These are phyloP conservation scores for Cryptophagus acutangulus DNA, from an alignment of 2,888 invertebrate species.

Conservation along the genomic window DNA sequence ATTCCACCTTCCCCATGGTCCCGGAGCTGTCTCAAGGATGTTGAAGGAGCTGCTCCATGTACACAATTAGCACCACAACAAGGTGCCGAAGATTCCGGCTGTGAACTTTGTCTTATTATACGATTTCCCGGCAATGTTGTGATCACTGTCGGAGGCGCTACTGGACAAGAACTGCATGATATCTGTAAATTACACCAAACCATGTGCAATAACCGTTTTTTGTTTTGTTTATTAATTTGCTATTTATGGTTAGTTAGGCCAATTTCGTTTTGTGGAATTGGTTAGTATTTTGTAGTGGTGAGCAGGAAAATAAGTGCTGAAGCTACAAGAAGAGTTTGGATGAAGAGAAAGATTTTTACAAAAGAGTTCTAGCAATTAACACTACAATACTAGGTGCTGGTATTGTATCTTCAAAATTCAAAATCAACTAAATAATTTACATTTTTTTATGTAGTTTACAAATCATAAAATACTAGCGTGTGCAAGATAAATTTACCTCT, in stretches of 20 bases:
- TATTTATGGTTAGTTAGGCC: constrained; percentile 22
- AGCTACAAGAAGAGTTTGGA: constrained; percentile 3
- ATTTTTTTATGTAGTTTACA: too few species aligned
- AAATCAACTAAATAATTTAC: too few species aligned
- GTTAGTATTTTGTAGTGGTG: constrained; percentile 19
- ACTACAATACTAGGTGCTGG: too few species aligned
- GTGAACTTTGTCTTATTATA: constrained; percentile 85
- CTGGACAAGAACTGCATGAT: constrained; percentile 60
- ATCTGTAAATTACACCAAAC: constrained; percentile 37
- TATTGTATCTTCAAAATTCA: too few species aligned
- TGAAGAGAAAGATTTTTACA: too few species aligned
- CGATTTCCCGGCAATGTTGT: constrained; percentile 65
- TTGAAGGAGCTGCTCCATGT: constrained; percentile 69
- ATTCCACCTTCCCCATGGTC: constrained; percentile 72
- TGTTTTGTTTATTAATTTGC: constrained; percentile 6
- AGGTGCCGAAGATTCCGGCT: constrained; percentile 67
- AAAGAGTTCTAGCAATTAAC: too few species aligned
- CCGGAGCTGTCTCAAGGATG: constrained; percentile 79
- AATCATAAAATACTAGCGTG: too few species aligned
- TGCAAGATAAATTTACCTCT: too few species aligned
- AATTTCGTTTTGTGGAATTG: constrained; percentile 38
- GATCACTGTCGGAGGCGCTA: constrained; percentile 64
- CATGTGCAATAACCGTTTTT: constrained; percentile 27
- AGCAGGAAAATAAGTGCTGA: constrained; percentile 6
- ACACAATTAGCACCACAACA: constrained; percentile 61